Evolutionary conservation across 2,797 vertebrate species (phyloP).

Genomic region (Falco concolor): DNA sequence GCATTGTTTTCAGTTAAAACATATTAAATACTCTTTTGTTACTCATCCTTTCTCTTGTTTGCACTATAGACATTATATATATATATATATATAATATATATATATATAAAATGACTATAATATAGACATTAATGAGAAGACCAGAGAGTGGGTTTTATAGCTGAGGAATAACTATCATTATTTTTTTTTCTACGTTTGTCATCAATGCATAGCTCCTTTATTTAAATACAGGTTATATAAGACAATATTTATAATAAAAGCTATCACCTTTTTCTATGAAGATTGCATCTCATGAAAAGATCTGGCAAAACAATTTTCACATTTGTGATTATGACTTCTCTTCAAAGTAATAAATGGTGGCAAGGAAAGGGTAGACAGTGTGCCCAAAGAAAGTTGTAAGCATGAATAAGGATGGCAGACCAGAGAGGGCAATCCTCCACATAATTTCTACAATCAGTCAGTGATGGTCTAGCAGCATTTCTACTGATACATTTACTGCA

Average conservation of each 20-base stretch:
- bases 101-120: not conserved
- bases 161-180: not conserved
- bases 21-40: not conserved
- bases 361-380: not conserved
- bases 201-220: not conserved
- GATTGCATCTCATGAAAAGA: not conserved
- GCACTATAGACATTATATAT: not conserved
- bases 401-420: not conserved
- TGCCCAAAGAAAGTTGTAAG: not conserved
- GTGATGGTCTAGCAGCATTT: not conserved
- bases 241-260: not conserved
- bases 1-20: not conserved
- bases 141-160: not conserved
- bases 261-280: not conserved
- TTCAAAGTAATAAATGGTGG: not conserved
- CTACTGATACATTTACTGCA: not conserved
- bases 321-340: not conserved
- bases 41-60: not conserved
- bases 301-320: not conserved
- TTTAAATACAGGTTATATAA: not conserved
- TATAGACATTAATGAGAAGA: not conserved
- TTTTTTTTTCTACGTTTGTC: not conserved
- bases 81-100: too few relatives aligned
- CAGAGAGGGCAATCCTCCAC: not conserved
- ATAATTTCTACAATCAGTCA: not conserved